Percentiles rank a stretch among this genome's conserved stretches.
These are phyloP conservation scores for Miniopterus natalensis DNA, from an alignment of 2,113 vertebrate species.

Conservation along the genomic window DNA sequence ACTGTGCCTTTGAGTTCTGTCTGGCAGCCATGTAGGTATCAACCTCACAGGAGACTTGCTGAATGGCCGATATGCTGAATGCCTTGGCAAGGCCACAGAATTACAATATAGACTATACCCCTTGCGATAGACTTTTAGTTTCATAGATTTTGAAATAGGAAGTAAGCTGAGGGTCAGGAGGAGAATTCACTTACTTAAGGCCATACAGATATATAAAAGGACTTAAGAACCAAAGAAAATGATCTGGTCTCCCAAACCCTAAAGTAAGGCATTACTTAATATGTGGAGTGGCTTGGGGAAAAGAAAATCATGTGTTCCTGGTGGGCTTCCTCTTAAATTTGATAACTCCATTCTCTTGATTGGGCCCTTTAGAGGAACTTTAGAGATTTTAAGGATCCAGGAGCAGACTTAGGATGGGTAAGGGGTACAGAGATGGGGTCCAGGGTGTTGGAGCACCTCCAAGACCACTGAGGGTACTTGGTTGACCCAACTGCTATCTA, in stretches of 20 bases:
- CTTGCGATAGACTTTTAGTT: neutral
- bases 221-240: neutral
- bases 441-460: no score
- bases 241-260: neutral
- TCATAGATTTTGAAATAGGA: neutral
- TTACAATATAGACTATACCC: neutral
- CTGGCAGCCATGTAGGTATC: neutral
- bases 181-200: neutral
- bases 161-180: neutral
- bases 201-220: neutral
- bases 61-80: neutral
- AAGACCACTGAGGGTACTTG: neutral
- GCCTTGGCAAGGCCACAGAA: neutral
- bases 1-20: neutral
- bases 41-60: neutral
- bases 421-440: neutral
- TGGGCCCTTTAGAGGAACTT: neutral
- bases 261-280: neutral
- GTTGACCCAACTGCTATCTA: neutral
- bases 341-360: neutral
- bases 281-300: neutral
- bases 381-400: neutral
- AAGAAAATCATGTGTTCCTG: neutral
- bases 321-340: neutral
- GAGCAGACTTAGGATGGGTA: neutral